Evolutionary conservation across 2,888 invertebrate genomes (phyloP).

Genomic region (Temnothorax unifasciatus): DNA sequence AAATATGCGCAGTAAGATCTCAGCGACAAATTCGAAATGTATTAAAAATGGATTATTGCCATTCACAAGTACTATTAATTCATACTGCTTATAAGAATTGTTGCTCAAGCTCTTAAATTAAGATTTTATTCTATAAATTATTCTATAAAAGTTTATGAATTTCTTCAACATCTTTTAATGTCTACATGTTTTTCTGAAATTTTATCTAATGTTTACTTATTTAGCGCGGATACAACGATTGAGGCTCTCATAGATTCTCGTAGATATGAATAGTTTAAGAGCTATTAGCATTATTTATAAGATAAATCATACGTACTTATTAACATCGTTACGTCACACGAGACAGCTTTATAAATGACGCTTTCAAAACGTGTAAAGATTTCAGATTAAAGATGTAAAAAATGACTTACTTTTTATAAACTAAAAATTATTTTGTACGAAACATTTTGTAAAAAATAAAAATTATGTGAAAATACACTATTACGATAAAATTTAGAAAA

Average conservation of each 20-base stretch:
- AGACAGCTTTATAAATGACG: neutral
- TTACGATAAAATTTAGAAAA: neutral
- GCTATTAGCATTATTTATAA: neutral
- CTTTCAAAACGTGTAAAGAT: neutral
- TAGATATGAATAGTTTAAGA: constrained; percentile 2
- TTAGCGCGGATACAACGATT: neutral
- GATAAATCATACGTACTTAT: constrained; percentile 8
- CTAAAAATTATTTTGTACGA: neutral
- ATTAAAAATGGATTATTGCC: neutral
- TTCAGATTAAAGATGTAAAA: neutral
- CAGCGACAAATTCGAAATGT: neutral
- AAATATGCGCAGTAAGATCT: neutral
- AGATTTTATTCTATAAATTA: constrained; percentile 1
- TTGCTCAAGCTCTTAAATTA: neutral
- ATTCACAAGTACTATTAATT: neutral
- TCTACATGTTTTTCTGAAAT: neutral
- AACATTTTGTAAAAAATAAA: neutral
- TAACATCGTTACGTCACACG: neutral
- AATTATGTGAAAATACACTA: neutral
- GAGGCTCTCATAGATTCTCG: neutral
- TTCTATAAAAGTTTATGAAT: neutral
- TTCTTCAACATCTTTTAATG: neutral
- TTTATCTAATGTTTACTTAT: neutral
- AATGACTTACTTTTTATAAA: constrained; percentile 5
- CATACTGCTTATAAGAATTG: neutral